Base-by-base conservation (phyloP, 2,113 vertebrate genomes). In the Epinephelus cyanopodus region DNA sequence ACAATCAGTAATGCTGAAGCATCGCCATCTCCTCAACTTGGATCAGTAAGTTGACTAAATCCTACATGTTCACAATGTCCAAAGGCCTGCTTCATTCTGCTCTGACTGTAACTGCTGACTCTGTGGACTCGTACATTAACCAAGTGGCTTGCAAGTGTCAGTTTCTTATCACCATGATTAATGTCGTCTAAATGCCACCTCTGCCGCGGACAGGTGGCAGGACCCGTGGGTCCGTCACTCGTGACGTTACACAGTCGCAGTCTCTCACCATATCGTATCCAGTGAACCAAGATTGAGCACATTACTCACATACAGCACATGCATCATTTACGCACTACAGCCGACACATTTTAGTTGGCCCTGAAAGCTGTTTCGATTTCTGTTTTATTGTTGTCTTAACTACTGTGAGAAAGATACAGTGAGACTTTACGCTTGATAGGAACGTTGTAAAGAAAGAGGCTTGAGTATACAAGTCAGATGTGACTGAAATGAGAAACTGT, bases 151-250 rank as follows among this genome's bases (percentile, higher is more conserved):
- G 4, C 42, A 25, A 39, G 67, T 85, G 79, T 78, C 89, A 76
- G 61, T 47, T n/a, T 66, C 79, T 87, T 90, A 90, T 92, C 84
- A 1, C n/a, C n/a, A 8, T 90, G 81, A 92, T 88, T 84, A 77
- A 92, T 87, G 77, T 52, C 78, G 37, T 72, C 77, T 78, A 15
- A 83, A 84, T 67, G 45, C 64, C 27, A 54, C 85, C 12, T 19
- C 62, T 64, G 76, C 60, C 63, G 57, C 14, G 27, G 50, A 52
- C 88, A 87, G 81, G 85, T 90, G 88, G 48, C 70, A 69, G 62
- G 64, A 25, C 65, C 79, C 47, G 52, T 50, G 73, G 67, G 72
- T 64, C 77, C 12, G 39, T 69, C 74, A 68, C 77, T 57, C 27
- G 11, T 84, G 87, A 90, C 1, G 42, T 69, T 78, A 58, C 23